These are phyloP conservation scores for Oncopodura yosiiana DNA, from an alignment of 1,140 invertebrate genomes.

Conservation along the genomic window DNA sequence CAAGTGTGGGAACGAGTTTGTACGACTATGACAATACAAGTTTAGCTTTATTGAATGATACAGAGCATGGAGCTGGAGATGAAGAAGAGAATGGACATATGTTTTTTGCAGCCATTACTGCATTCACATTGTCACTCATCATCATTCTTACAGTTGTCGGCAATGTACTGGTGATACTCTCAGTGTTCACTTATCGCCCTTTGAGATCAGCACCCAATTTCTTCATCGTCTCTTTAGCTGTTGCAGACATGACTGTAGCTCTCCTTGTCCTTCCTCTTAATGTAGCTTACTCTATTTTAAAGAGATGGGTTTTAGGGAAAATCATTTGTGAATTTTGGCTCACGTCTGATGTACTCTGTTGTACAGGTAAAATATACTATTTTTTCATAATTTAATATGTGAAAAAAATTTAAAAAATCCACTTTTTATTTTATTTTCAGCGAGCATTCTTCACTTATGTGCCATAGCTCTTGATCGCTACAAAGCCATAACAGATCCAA, in stretches of 20 bases:
- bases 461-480: conserved; percentile 72
- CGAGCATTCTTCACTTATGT: conserved; percentile 31
- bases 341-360: conserved; percentile 91
- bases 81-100: conserved; percentile 40
- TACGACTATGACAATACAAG: too few relatives aligned
- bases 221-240: conserved; percentile 73
- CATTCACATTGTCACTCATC: conserved; percentile 63
- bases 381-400: too few relatives aligned
- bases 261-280: conserved; percentile 93
- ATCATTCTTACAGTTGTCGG: conserved; percentile 86
- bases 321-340: conserved; percentile 92
- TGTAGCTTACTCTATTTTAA: conserved; percentile 80
- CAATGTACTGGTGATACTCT: conserved; percentile 88
- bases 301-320: conserved; percentile 80
- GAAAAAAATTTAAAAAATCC: too few relatives aligned
- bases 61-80: too few relatives aligned
- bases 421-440: background rate
- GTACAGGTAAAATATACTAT: conserved; percentile 52
- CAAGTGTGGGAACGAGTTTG: too few relatives aligned
- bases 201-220: conserved; percentile 96
- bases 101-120: conserved; percentile 62
- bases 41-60: too few relatives aligned
- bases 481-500: conserved; percentile 94
- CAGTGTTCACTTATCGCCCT: conserved; percentile 90
- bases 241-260: conserved; percentile 95